Base-by-base conservation (phyloP, 2,113 vertebrate species). In the Rhadina sibilatrix region DNA sequence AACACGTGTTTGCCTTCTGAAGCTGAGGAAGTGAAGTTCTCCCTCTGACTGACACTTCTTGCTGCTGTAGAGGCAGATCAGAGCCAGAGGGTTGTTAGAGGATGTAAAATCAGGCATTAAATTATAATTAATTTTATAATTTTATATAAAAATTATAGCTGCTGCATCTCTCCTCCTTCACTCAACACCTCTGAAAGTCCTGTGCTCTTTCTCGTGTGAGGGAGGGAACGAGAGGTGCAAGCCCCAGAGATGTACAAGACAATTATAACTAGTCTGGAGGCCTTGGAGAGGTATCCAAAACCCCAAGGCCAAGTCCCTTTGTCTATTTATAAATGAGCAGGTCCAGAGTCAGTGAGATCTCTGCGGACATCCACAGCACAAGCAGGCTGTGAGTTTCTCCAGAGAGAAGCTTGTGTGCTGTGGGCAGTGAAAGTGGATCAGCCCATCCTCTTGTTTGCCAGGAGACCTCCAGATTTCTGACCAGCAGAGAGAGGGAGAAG, bases 341-440 rank as follows among this genome's bases (percentile, higher is more conserved):
- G 6, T 44, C 47, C 53, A 65, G 63, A 22, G 30, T 11, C 38
- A 44, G 30, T 33, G 38, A 47, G 46, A 4, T 50, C 33, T 68
- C 59, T 3, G 2, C 1, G 16, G 28, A 9, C 33, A 38, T 4
- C 37, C 35, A 17, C 8, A 74, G 40, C 7, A 4, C 15, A 50
- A 0, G 2, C 31, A 35, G 38, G 16, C 35, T 49, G 24, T 54
- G 50, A 28, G 6, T 21, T 86, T 66, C 76, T 83, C 6, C 63
- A 27, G 28, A 14, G 13, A 75, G 33, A 35, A 50, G 31, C n/a
- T 57, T 0, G 0, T 30, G 25, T 35, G 31, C 54, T 61, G 27
- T 33, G 56, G 52, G n/a, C 49, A 25, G 11, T 42, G 40, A 21
- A 37, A 30, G 31, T 5, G 19, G 22, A 35, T 64, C 42, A 30